Conservation (phyloP, 2,113 vertebrate species). For the Myocastor coypus region DNA sequence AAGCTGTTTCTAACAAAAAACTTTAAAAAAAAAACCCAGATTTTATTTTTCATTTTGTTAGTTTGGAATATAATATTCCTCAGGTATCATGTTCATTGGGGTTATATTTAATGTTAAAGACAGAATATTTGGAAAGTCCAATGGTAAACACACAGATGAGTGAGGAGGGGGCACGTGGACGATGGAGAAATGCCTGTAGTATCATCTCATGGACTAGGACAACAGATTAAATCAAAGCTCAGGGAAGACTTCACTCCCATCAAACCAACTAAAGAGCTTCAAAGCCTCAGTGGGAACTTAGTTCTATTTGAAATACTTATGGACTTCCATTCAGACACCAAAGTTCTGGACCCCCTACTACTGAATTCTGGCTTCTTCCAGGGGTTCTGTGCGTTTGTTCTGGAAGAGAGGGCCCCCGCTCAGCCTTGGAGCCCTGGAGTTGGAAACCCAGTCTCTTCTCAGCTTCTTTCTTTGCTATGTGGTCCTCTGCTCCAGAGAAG, state of each 20-base stretch:
- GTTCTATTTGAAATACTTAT: not conserved
- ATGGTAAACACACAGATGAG: not conserved
- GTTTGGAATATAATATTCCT: slow-evolving; percentile 30
- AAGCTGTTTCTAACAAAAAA: not conserved
- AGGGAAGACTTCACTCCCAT: not conserved
- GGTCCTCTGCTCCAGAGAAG: not conserved
- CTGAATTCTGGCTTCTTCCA: not conserved
- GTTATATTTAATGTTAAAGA: not conserved
- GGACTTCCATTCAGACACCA: not conserved
- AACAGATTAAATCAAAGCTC: not conserved
- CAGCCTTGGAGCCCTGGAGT: not conserved
- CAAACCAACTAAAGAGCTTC: fast-evolving
- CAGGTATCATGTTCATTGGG: not conserved
- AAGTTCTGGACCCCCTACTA: not conserved
- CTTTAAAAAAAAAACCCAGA: not conserved
- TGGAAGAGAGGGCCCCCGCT: not conserved
- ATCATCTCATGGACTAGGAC: not conserved
- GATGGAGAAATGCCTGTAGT: fast-evolving
- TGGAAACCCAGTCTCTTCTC: not conserved
- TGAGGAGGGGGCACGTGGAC: not conserved
- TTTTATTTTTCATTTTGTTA: not conserved
- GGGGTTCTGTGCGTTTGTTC: not conserved
- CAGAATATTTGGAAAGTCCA: not conserved
- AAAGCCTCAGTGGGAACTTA: fast-evolving
- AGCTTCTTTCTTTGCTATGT: not conserved